Percentiles rank a stretch among this genome's conserved stretches.
phyloP scores from a whole-genome alignment of 2,888 invertebrate species.

The Terebella lapidaria region DNA sequence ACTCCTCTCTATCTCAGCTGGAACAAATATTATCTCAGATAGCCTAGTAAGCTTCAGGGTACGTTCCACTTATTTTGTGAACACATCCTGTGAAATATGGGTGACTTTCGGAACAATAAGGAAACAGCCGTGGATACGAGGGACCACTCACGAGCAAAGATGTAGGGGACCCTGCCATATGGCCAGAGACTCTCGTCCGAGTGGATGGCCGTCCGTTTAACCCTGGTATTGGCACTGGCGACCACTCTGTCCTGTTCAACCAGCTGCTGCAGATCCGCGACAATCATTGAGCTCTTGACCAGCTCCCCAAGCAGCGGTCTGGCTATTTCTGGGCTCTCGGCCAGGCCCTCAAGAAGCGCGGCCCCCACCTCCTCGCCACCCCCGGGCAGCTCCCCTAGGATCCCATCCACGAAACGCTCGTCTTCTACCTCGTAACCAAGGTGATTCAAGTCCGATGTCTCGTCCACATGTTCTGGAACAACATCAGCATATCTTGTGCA shows the following conservation, averaged over 20 bases:
- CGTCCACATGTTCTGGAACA: not conserved
- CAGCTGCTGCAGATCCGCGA: too few relatives aligned
- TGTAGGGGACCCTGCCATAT: not conserved
- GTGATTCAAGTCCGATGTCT: not conserved
- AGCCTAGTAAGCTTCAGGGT: too few relatives aligned
- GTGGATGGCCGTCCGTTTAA: not conserved
- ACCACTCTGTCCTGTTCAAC: too few relatives aligned
- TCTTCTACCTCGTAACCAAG: not conserved
- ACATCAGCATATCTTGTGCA: not conserved
- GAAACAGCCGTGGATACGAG: too few relatives aligned
- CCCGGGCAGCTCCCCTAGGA: not conserved
- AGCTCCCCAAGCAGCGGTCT: too few relatives aligned
- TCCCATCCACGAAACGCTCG: not conserved
- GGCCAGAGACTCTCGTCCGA: not conserved
- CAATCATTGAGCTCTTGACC: too few relatives aligned
- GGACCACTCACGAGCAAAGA: not conserved
- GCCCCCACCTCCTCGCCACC: not conserved
- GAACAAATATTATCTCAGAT: too few relatives aligned
- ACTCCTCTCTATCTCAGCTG: constrained; percentile 1
- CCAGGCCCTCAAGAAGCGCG: too few relatives aligned
- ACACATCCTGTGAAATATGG: too few relatives aligned
- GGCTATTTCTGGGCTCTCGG: too few relatives aligned
- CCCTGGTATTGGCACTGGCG: not conserved
- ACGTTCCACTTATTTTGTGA: too few relatives aligned
- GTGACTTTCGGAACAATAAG: too few relatives aligned